phyloP scores from a whole-genome alignment of 2,113 vertebrate species.

The Formicarius rufipectus region DNA sequence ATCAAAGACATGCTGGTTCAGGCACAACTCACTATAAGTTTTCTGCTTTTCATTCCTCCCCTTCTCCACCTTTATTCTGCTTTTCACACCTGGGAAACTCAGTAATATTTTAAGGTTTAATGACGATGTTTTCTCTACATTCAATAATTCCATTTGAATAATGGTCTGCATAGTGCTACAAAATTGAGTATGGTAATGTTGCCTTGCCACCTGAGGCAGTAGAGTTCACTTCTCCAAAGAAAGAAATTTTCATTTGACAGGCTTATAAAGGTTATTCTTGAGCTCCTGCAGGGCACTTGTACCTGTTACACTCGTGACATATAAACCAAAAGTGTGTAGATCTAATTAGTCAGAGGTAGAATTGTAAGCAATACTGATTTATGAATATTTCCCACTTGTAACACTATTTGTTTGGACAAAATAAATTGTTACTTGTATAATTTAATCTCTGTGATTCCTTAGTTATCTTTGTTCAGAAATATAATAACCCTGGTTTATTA shows the following conservation, averaged over 20 bases:
- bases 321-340: conserved; percentile 4
- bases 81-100: not conserved
- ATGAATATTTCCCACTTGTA: not conserved
- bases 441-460: not conserved
- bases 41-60: not conserved
- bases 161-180: not conserved
- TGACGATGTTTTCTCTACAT: not conserved
- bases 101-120: not conserved
- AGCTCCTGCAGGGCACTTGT: not conserved
- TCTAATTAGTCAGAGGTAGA: conserved; percentile 21
- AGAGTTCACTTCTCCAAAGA: not conserved
- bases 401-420: not conserved
- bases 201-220: not conserved
- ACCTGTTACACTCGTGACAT: not conserved
- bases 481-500: not conserved
- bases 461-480: not conserved
- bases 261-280: not conserved
- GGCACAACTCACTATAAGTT: not conserved
- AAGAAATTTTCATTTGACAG: not conserved
- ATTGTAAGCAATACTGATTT: conserved; percentile 20
- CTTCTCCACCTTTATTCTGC: not conserved
- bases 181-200: not conserved
- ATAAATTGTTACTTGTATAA: not conserved
- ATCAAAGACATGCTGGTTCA: not conserved
- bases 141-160: not conserved